Evolutionary conservation across 2,797 vertebrate species (phyloP).

Genomic region (Sylvilagus floridanus): DNA sequence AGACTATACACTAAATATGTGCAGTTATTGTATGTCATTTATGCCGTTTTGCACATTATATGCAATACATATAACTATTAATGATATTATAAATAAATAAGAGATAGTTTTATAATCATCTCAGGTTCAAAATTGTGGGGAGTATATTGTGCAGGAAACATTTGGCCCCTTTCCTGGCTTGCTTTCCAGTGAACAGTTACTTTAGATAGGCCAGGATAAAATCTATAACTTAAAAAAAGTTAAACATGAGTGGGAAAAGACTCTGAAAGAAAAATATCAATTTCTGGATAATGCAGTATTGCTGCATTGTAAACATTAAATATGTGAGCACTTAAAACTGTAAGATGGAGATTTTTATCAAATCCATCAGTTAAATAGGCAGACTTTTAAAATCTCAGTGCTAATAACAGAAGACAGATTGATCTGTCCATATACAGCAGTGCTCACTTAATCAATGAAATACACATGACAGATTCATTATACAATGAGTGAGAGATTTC

Average conservation of each 20-base stretch:
- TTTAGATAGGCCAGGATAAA: not conserved
- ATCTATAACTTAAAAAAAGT: not conserved
- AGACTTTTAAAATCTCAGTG: constrained; percentile 22
- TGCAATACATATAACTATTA: not conserved
- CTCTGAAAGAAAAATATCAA: not conserved
- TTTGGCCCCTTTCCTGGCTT: not conserved
- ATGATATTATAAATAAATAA: not conserved
- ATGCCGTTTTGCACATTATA: not conserved
- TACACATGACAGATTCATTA: not conserved
- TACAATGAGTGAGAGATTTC: not conserved
- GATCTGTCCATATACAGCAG: constrained; percentile 14
- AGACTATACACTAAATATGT: not conserved
- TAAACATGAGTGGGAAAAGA: not conserved
- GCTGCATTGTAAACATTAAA: constrained; percentile 40
- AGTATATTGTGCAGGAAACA: not conserved
- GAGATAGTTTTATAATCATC: not conserved
- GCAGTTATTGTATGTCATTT: not conserved
- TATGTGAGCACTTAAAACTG: constrained; percentile 25
- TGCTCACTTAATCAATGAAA: constrained; percentile 57
- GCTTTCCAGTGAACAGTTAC: not conserved
- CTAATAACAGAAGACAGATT: constrained; percentile 57
- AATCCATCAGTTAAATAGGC: constrained; percentile 41
- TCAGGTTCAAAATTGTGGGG: not conserved
- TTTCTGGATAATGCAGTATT: not conserved
- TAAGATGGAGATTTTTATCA: constrained; percentile 54